Evolutionary conservation across 2,888 invertebrate genomes (phyloP), one percentile per base, ranked within the genome.

Genomic region (Amphimallon solstitiale): DNA sequence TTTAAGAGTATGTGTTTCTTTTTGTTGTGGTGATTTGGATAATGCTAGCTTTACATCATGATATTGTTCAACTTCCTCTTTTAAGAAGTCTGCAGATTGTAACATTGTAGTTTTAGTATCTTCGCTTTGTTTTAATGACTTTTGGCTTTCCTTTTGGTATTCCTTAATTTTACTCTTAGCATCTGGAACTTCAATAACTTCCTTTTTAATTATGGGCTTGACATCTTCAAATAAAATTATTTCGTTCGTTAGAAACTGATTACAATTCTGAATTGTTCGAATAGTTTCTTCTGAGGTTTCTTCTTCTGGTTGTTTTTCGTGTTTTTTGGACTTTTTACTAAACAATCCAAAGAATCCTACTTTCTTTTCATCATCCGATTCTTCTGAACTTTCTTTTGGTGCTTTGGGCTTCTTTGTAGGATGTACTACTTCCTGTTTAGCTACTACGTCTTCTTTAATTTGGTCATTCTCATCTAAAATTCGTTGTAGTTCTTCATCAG

Each of bases 11-110:
- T 54, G 54, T 21, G 54, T 23, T n/a, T 23, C 21, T 23, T 29
- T 49, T 14, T 4, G 48, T 43, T 59, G 43, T 4, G 56, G 43
- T 34, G 43, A 59, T 43, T 54, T 52, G 10, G 19, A 29, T 17
- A 34, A 43, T n/a, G 48, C 21, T 46, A 29, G 21, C 60, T 70
- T 72, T 15, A 76, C 77, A 69, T 79, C 79, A 60, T 80, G 74
- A 60, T 75, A 78, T 38, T 72, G 68, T 40, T 74, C 70, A 51
- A 77, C 66, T 75, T 80, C 80, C 40, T 73, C 71, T 49, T 71
- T 71, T 51, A 78, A 63, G 64, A 78, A 78, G 43, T 74, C 71
- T 2, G 74, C 65, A 0, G 76, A 72, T 21, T 76, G 73, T 7
- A 74, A 75, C 72, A 77, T 78, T 69, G 66, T 68, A 70, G 14